Evolutionary conservation across 2,888 invertebrate genomes (phyloP).

Genomic region (Drosophila pegasa): DNA sequence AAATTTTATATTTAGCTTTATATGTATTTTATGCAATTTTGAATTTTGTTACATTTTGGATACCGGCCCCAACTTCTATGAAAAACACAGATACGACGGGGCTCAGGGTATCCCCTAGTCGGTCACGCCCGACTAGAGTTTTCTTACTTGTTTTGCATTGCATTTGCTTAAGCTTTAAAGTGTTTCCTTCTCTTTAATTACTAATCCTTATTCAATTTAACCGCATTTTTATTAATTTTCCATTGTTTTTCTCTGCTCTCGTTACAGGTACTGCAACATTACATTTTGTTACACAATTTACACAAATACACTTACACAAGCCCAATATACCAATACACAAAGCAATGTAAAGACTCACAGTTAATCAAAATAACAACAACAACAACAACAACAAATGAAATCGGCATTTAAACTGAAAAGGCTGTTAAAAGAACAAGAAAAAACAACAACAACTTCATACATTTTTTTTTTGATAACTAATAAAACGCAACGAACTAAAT

Average conservation of each 20-base stretch:
- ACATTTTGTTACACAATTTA: constrained; percentile 38
- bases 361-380: constrained; percentile 37
- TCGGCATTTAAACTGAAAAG: constrained; percentile 63
- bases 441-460: constrained; percentile 5
- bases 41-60: too few relatives aligned
- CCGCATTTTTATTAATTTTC: constrained; percentile 23
- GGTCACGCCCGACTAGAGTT: too few relatives aligned
- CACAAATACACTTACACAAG: constrained; percentile 12
- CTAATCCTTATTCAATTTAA: not conserved
- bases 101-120: too few relatives aligned
- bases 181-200: not conserved
- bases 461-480: constrained; percentile 6
- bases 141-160: too few relatives aligned
- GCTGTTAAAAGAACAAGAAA: constrained; percentile 36
- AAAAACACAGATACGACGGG: too few relatives aligned
- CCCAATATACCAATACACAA: constrained; percentile 39
- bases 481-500: constrained; percentile 34
- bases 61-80: too few relatives aligned
- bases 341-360: constrained; percentile 69
- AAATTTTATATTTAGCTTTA: too few relatives aligned
- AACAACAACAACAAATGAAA: constrained; percentile 32
- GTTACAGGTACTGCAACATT: constrained; percentile 67
- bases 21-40: too few relatives aligned
- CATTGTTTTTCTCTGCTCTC: constrained; percentile 12
- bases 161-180: not conserved